Conservation (phyloP, 2,113 vertebrate genomes). For the Ivindomyrus marchei region DNA sequence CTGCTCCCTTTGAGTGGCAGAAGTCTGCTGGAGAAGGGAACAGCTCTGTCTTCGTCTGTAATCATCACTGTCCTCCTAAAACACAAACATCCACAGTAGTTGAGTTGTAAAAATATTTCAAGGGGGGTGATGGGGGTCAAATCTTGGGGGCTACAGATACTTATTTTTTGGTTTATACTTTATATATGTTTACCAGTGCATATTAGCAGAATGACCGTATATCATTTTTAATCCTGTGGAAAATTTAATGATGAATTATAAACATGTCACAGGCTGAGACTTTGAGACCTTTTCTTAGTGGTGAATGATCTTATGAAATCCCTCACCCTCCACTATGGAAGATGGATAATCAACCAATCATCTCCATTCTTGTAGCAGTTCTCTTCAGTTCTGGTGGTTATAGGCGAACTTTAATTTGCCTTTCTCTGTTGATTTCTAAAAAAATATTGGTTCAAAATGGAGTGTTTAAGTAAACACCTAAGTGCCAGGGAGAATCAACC, state of each 20-base stretch:
- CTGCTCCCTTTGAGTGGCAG: background rate
- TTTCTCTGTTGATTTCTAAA: background rate
- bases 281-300: background rate
- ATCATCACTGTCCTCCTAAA: conserved; percentile 9
- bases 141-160: background rate
- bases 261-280: background rate
- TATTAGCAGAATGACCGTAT: background rate
- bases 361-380: background rate
- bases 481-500: background rate
- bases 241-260: background rate
- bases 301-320: background rate
- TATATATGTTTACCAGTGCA: background rate
- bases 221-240: background rate
- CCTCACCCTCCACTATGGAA: background rate
- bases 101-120: background rate
- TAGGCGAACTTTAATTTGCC: background rate
- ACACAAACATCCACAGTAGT: background rate
- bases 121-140: background rate
- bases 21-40: background rate
- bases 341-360: background rate
- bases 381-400: background rate
- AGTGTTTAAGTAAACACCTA: too few relatives aligned
- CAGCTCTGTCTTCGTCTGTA: background rate
- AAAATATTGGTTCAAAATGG: too few relatives aligned
- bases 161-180: background rate